Evolutionary conservation across 2,888 invertebrate species (phyloP), one percentile per base, ranked within the genome.

Genomic region (Ganaspis brasiliensis): DNA sequence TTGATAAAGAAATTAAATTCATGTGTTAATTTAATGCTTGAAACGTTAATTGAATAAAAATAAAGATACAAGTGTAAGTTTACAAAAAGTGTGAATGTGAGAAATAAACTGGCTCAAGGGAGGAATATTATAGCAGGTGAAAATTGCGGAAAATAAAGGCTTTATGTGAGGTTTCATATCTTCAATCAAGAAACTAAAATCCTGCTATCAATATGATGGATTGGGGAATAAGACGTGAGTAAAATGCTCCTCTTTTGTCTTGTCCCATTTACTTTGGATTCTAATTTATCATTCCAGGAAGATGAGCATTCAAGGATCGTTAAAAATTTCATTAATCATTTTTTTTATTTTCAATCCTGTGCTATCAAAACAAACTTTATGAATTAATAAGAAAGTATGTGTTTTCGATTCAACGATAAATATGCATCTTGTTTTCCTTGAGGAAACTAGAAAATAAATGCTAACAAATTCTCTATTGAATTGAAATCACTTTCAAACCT

Each of bases 191-290:
- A 79, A 75, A 72, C 63, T 70, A 31, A 76, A 59, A 45, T 19
- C 24, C 57, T 49, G n/a, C 75, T 59, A 16, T 79, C 88, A 94
- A 92, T 88, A 95, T 95, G 95, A 94, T 95, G 95, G 95, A 95
- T 92, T 95, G 95, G 95, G 95, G 95, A 84, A 94, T 95, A 87
- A 93, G 95, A 93, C 94, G 95, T 95, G 94, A 93, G 95, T 94
- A 92, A 73, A 71, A 79, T 83, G 63, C 40, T 14, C 14, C 24
- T 6, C 40, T 45, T 24, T 45, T 21, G 6, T 63, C 40, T 1
- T 40, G 14, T 57, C n/a, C 26, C 9, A n/a, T 6, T 49, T 49
- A 16, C 4, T 21, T 9, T 10, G 10, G 9, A 8, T 55, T 55
- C 21, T 10, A 55, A 19, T 9, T 55, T 19, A 55, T 45, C 2